Conservation (phyloP, 2,888 invertebrate genomes). For the Oligia fasciuncula region DNA sequence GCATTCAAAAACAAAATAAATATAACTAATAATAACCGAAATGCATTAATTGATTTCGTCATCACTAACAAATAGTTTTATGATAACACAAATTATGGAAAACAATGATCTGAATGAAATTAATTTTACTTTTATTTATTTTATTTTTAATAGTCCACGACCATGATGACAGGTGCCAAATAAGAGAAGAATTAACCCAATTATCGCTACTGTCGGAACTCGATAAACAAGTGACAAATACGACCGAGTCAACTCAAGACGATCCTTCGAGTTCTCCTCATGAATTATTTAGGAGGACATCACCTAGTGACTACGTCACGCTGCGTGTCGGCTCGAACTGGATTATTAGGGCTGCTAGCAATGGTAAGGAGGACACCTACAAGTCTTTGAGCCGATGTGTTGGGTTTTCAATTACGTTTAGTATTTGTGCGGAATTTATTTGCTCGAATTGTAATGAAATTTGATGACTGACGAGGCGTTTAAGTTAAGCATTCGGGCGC, state of each 20-base stretch:
- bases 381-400: slow-evolving; percentile 19
- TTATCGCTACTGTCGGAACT: slow-evolving; percentile 58
- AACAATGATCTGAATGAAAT: not conserved
- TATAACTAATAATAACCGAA: too few relatives aligned
- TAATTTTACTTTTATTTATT: not conserved
- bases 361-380: slow-evolving; percentile 23
- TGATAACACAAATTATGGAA: not conserved
- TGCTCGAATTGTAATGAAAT: slow-evolving; percentile 26
- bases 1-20: too few relatives aligned
- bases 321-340: slow-evolving; percentile 57
- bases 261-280: slow-evolving; percentile 43
- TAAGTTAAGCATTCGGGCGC: not conserved
- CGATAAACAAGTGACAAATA: slow-evolving; percentile 56
- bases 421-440: slow-evolving; percentile 38
- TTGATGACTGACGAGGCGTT: not conserved
- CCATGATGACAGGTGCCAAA: slow-evolving; percentile 32
- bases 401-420: slow-evolving; percentile 39
- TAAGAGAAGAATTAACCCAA: slow-evolving; percentile 54
- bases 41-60: not conserved
- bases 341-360: slow-evolving; percentile 60
- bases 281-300: slow-evolving; percentile 64
- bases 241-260: slow-evolving; percentile 47
- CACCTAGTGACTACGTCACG: slow-evolving; percentile 57
- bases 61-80: not conserved
- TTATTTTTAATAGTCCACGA: not conserved